Base-by-base conservation (phyloP, 2,113 vertebrate species). In the Proterorhinus semilunaris region DNA sequence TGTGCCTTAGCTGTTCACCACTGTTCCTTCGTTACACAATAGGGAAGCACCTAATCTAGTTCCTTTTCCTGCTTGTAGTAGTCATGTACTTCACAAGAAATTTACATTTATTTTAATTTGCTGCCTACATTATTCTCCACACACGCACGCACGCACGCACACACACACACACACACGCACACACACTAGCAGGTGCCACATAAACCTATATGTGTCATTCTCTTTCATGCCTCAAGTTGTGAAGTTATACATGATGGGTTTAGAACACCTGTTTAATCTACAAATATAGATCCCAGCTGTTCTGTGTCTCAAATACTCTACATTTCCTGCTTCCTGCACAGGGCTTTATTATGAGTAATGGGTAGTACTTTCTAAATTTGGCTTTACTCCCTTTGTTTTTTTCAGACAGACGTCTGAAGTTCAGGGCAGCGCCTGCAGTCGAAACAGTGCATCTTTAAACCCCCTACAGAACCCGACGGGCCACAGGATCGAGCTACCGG, bases 401-500 rank as follows among this genome's bases (percentile, higher is more conserved):
- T 6, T 86, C 83, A 93, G 89, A 74, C 58, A 92, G 66, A 82
- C 94, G 71, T 91, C 85, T 48, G 96, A 98, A 72, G 94, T 92
- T 66, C 95, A 94, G 83, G 94, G 52, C 79, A 93, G 79, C 89
- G 92, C 90, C 3, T 91, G 92, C 52, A 83, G 66, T 70, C 82
- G 69, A 86, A 95, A 71, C 69, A 75, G 74, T 62, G 78, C 84
- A 3, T 86, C 95, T 75, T 88, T 62, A 47, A 82, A 80, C 71
- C 92, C 91, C 62, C 94, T 82, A 12, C 87, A 77, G 46, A 81
- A 58, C 71, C 69, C 78, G 51, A 79, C 90, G 0, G 91, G 63
- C 78, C 92, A 90, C 81, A 98, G 94, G 69, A 92, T 91, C 0
- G 94, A 94, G 66, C 92, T 99, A 1, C 97, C 97, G 10, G 80